These are phyloP conservation scores for Hetaerina titia DNA, from an alignment of 2,888 invertebrate species.

Conservation along the genomic window DNA sequence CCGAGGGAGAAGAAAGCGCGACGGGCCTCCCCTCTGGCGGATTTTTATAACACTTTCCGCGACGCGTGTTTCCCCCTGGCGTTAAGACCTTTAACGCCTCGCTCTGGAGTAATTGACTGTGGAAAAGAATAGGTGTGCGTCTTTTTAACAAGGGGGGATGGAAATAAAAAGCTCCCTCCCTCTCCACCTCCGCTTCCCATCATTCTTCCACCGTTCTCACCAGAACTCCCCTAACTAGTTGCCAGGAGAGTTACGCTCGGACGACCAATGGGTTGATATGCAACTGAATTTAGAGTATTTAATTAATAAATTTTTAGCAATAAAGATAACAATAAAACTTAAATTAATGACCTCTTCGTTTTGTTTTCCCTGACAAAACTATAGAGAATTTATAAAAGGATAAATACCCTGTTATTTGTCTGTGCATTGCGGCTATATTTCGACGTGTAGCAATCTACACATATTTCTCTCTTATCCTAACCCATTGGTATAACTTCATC, in stretches of 20 bases:
- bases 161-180: neutral
- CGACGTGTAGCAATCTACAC: too few species aligned
- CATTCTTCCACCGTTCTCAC: conserved; percentile 2
- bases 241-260: conserved; percentile 38
- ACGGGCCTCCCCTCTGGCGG: conserved; percentile 56
- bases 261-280: neutral
- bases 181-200: conserved; percentile 6
- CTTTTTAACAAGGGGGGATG: conserved; percentile 25
- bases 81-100: conserved; percentile 65
- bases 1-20: conserved; percentile 59
- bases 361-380: too few species aligned
- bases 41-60: conserved; percentile 61
- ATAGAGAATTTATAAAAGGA: too few species aligned
- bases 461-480: too few species aligned
- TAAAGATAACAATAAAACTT: too few species aligned
- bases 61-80: conserved; percentile 63
- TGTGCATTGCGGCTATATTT: too few species aligned
- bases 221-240: conserved; percentile 42
- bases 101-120: conserved; percentile 59
- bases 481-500: too few species aligned
- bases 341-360: too few species aligned
- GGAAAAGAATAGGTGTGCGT: conserved; percentile 64
- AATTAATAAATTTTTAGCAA: too few species aligned
- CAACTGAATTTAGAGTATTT: too few species aligned
- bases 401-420: too few species aligned